Percentiles rank a stretch among this genome's conserved stretches.
phyloP scores from a whole-genome alignment of 2,113 vertebrate species.

The Malurus melanocephalus region DNA sequence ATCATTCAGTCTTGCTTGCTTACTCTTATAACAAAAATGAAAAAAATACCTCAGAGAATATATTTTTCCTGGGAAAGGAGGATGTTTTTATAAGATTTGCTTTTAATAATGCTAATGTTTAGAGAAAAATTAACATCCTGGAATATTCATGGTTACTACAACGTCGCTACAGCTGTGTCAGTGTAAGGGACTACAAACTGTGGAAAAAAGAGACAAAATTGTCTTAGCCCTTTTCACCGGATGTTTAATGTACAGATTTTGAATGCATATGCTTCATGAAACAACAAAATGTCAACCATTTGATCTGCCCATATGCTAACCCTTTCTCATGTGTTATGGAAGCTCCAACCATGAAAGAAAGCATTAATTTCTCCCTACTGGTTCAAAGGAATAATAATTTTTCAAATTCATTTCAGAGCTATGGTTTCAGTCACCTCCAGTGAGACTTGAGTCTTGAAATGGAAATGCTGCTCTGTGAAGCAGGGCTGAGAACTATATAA shows the following conservation, averaged over 20 bases:
- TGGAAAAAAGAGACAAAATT: neutral
- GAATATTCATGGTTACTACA: neutral
- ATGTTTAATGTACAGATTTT: neutral
- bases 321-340: neutral
- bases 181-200: neutral
- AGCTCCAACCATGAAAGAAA: neutral
- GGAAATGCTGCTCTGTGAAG: neutral
- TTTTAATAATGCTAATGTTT: neutral
- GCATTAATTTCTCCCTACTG: neutral
- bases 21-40: neutral
- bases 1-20: neutral
- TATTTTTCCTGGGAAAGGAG: neutral
- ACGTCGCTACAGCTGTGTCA: neutral
- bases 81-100: neutral
- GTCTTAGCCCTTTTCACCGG: neutral
- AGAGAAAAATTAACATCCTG: neutral
- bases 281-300: conserved; percentile 12
- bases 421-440: neutral
- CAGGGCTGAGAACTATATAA: neutral
- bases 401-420: neutral
- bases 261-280: conserved; percentile 15
- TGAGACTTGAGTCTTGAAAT: neutral
- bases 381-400: neutral
- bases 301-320: neutral
- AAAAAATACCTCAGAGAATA: neutral